Percentiles rank a stretch among this genome's conserved stretches.
Conservation (phyloP, 2,113 vertebrate genomes). For the Haemorhous mexicanus region DNA sequence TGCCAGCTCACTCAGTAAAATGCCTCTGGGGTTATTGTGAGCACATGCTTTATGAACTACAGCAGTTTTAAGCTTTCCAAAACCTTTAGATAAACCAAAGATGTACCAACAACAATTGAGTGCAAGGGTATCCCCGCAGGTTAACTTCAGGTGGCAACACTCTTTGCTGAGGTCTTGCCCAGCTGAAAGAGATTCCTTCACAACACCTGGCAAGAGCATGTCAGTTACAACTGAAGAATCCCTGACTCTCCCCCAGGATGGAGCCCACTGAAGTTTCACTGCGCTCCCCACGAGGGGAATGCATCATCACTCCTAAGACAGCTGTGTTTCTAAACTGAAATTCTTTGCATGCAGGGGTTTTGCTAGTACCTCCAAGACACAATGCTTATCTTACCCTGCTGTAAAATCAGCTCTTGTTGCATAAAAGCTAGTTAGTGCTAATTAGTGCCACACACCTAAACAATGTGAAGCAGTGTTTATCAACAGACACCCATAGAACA, state of each 20-base stretch:
- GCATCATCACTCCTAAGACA: neutral
- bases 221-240: too few relatives aligned
- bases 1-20: neutral
- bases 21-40: neutral
- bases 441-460: neutral
- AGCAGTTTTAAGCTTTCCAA: neutral
- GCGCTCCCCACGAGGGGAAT: fast-evolving
- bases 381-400: fast-evolving
- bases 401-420: neutral
- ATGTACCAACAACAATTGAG: neutral
- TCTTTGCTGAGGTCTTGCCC: neutral
- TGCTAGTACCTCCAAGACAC: neutral
- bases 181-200: neutral
- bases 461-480: neutral
- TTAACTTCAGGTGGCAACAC: neutral
- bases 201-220: neutral
- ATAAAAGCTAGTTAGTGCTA: neutral
- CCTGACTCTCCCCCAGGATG: neutral
- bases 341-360: fast-evolving
- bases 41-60: neutral
- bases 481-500: neutral
- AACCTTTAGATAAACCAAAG: neutral
- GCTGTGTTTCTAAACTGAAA: neutral
- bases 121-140: neutral
- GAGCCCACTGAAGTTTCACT: neutral